A percentile compares a stretch with the other conserved stretches of the same genome.
Evolutionary conservation across 30 jellyfish, hydroid and myxozoan genomes (phyloP).

Genomic region (Mastigias papua): DNA sequence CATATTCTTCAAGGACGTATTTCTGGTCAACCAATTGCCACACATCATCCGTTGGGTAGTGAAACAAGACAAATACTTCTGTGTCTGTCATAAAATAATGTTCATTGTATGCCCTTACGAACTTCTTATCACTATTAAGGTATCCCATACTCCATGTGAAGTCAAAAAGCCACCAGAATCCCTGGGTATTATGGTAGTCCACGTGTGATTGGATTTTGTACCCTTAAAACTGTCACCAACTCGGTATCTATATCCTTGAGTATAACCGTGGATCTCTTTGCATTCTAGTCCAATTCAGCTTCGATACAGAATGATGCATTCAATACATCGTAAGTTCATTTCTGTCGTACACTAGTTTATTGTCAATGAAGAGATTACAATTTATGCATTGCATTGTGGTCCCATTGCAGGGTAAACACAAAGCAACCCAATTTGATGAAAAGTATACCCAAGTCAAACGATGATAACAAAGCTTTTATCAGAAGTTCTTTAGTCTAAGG

Average conservation of each 20-base stretch:
- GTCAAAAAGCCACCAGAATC: conserved; percentile 90
- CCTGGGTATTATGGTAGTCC: conserved; percentile 82
- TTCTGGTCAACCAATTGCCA: conserved; percentile 73
- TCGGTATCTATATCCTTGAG: conserved; percentile 73
- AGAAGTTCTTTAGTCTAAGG: too few relatives aligned
- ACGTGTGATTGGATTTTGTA: conserved; percentile 80
- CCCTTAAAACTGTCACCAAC: conserved; percentile 67
- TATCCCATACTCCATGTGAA: conserved; percentile 93
- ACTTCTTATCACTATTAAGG: conserved; percentile 63
- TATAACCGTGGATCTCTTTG: conserved; percentile 70
- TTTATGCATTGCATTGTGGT: too few relatives aligned
- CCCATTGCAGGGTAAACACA: too few relatives aligned
- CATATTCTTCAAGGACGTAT: conserved; percentile 56
- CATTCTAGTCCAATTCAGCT: conserved; percentile 42
- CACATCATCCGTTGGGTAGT: conserved; percentile 69
- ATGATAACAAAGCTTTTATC: too few relatives aligned
- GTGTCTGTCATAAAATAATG: conserved; percentile 89
- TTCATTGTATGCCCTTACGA: conserved; percentile 76
- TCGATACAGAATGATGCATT: too few relatives aligned
- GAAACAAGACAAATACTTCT: conserved; percentile 77
- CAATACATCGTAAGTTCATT: too few relatives aligned
- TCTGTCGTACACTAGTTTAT: too few relatives aligned
- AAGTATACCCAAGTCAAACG: too few relatives aligned
- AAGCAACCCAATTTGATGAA: too few relatives aligned
- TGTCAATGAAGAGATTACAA: too few relatives aligned